Conservation (phyloP, 2,113 vertebrate species). For the Clinocottus analis region DNA sequence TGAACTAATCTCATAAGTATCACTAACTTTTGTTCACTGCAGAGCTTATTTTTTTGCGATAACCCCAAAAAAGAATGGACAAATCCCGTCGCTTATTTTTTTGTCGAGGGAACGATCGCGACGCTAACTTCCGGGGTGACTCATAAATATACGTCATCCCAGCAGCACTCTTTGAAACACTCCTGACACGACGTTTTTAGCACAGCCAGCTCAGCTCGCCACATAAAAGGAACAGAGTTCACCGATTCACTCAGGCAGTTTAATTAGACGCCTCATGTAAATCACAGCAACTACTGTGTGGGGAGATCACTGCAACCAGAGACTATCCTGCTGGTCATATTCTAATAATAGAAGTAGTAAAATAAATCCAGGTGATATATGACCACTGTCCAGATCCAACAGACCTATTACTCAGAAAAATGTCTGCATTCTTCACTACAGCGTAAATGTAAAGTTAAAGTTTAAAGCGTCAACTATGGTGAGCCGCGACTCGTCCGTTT, state of each 20-base stretch:
- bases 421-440: neutral
- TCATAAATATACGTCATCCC: too few species aligned
- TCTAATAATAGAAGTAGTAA: constrained; percentile 21
- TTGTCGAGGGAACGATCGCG: too few species aligned
- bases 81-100: too few species aligned
- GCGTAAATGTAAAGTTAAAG: neutral
- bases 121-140: too few species aligned
- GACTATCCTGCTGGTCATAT: constrained; percentile 22
- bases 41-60: too few species aligned
- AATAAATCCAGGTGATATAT: constrained; percentile 16
- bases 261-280: constrained; percentile 31
- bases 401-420: neutral
- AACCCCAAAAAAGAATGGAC: too few species aligned
- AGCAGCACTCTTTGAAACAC: neutral
- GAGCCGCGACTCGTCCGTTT: neutral
- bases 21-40: too few species aligned
- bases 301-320: constrained; percentile 4
- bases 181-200: neutral
- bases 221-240: constrained; percentile 1
- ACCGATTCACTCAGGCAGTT: constrained; percentile 17
- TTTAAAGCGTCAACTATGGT: neutral
- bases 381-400: constrained; percentile 3
- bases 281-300: constrained; percentile 5
- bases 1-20: too few species aligned
- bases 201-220: neutral